Evolutionary conservation across 2,888 invertebrate genomes (phyloP), one percentile per base, ranked within the genome.

Genomic region (Malthinus flaveolus): DNA sequence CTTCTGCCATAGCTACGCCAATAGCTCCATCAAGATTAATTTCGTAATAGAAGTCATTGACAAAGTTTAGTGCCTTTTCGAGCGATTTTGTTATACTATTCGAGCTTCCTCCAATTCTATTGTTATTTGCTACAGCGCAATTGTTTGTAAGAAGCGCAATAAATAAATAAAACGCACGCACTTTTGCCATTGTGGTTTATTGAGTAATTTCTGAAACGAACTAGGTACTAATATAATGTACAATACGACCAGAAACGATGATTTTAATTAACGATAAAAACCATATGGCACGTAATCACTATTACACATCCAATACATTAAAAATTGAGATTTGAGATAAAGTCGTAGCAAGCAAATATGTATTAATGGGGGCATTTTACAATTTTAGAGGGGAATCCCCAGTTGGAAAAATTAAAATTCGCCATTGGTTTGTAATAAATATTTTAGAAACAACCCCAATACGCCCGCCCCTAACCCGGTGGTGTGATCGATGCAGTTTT

Each of bases 401-500:
- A n/a, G n/a, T n/a, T n/a, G n/a, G n/a, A 23, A 35, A 5, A n/a
- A 23, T 23, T 23, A 23, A 23, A 23, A 23, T 23, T 23, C 23
- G 23, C 5, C 23, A 3, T 23, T 23, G 2, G 23, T 23, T 23
- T 23, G 23, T 23, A 23, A 23, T 23, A 46, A 31, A 33, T 31
- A 46, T 32, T 47, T 39, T 12, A 49, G 33, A 37, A 48, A 55
- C 12, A 55, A 23, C 10, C 37, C 33, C n/a, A 55, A 13, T 6
- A 31, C 47, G 4, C 13, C 31, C 11, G 44, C 42, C 23, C 32
- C 54, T 32, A 55, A 34, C 32, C 54, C 54, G 4, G 48, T 55
- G 1, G 78, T 74, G 56, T 81, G 81, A 66, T 75, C 80, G 7
- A 77, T 71, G 63, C 81, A 81, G 33, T 76, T 78, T 56, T 71